Base-by-base conservation (phyloP, 2,888 invertebrate species). In the Athetis lepigone region DNA sequence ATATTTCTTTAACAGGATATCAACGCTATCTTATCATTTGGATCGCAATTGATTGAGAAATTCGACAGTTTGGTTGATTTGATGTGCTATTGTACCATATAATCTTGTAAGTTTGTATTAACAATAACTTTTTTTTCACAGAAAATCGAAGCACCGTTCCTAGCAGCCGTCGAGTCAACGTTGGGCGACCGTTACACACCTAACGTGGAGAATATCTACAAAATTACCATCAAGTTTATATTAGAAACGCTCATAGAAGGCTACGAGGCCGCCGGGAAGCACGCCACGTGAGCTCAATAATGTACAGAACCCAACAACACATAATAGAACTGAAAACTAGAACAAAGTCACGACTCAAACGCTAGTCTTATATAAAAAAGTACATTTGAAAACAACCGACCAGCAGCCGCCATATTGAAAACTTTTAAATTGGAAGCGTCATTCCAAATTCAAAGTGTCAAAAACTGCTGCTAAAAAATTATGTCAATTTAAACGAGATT, bases 121-220 rank as follows among this genome's bases (percentile, higher is more conserved):
- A 58, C 0, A 21, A 13, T 0, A 2, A 39, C 33, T 49, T 64
- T 75, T 70, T 72, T 64, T 70, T 84, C 85, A 75, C 97, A 98
- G 98, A 97, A 97, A 97, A 98, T 98, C 82, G 98, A 98, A 90
- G 96, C 97, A 75, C 98, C 98, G 7, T 98, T 98, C 94, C 95
- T 98, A 86, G 96, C 97, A 67, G 98, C 98, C 0, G 98, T 98
- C 55, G 97, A 97, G 87, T 95, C 97, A 66, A 98, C 98, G 0
- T 95, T 98, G 59, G 98, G 98, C 2, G 98, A 98, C 86, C 96
- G 98, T 54, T 98, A 98, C 95, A 98, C 98, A 50, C 97, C 98
- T 70, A 98, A 98, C 92, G 98, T 98, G 76, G 98, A 98, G 88
- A 97, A 96, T 83, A 98, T 98, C 84, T 98, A 98, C 96, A 97